These are phyloP conservation scores for Calidris pygmaea DNA, from an alignment of 2,113 vertebrate genomes.

Conservation along the genomic window DNA sequence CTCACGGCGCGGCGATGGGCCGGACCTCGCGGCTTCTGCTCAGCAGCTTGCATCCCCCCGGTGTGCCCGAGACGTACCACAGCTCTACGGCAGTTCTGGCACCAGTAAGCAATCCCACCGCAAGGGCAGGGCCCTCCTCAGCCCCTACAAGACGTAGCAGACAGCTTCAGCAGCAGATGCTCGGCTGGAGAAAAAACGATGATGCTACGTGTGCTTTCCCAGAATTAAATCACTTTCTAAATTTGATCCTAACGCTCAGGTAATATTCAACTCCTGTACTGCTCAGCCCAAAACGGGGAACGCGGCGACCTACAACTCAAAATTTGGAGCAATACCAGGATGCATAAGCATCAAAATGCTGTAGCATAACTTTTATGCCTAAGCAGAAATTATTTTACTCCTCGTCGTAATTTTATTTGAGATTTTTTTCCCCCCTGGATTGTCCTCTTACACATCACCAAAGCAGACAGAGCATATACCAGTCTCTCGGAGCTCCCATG, in stretches of 20 bases:
- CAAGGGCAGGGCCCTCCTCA: constrained; percentile 76
- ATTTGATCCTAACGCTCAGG: background rate
- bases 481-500: rapidly evolving
- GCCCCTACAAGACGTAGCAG: background rate
- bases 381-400: background rate
- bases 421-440: background rate
- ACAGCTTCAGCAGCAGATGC: background rate
- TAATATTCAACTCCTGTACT: background rate
- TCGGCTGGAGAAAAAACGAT: background rate
- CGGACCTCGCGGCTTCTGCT: constrained; percentile 52
- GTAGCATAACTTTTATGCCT: background rate
- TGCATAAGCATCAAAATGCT: background rate
- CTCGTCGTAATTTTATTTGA: background rate
- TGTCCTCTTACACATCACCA: background rate
- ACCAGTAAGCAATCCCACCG: constrained; percentile 24
- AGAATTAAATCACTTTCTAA: background rate
- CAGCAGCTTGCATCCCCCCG: constrained; percentile 10
- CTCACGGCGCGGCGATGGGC: constrained; percentile 61
- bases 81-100: background rate
- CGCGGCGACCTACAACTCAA: background rate
- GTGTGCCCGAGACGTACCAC: background rate
- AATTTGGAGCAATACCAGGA: background rate
- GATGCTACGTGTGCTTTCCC: background rate
- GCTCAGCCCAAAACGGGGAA: background rate
- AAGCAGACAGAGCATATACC: rapidly evolving